Base-by-base conservation (phyloP, 2,888 invertebrate genomes). In the Chelonus formosanus region DNA sequence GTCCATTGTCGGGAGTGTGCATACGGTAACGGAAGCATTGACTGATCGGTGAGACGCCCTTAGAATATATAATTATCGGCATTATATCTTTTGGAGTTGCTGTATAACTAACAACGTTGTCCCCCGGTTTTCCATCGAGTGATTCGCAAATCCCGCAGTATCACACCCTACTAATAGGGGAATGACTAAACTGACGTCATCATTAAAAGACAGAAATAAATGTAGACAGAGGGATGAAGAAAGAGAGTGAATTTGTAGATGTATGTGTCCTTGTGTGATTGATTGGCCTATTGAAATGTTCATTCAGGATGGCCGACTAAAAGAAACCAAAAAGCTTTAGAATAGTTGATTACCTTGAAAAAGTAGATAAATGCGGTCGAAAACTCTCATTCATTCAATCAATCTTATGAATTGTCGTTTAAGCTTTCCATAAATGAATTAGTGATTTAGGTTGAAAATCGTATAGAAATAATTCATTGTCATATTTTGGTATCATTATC, bases 1-100 rank as follows among this genome's bases (percentile, higher is more conserved):
- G 71, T 73, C 77, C 76, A 82, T 83, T 83, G 83, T 83, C 76
- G 74, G 66, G 55, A 5, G 6, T 40, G 68, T 65, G 67, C 67
- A 71, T 75, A 78, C 80, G 82, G 82, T 80, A 80, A 78, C 84
- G 83, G 84, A 84, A 81, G 80, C 84, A 83, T 84, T 84, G 84
- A 84, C 83, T 83, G 84, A 84, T 84, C 83, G 82, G 78, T 73
- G 78, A 76, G 79, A 82, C 81, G 78, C 82, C 83, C 82, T 80
- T 78, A 74, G 84, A 84, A 83, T 83, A 83, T 82, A 82, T 84
- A 84, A 84, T 84, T 84, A 82, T 75, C 73, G 65, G 74, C 59
- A 57, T 54, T 59, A 60, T 52, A 44, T 61, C 56, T 57, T 65
- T 59, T 65, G 62, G 54, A 67, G 68, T 65, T 60, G 57, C 55